Evolutionary conservation across 2,888 invertebrate species (phyloP).

Genomic region (Prosapia bicincta): DNA sequence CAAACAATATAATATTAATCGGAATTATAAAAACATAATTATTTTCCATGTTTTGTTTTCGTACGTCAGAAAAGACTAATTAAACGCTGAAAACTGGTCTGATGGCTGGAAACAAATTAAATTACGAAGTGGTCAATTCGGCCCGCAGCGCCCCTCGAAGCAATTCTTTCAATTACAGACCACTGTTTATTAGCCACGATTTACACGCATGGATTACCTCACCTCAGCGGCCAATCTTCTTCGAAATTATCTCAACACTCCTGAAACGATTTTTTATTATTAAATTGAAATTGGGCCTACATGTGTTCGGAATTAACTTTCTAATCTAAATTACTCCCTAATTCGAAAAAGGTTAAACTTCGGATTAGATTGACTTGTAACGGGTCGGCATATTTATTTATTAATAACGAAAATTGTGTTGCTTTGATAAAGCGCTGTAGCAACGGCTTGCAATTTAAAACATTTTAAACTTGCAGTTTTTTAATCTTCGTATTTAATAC

Average conservation of each 20-base stretch:
- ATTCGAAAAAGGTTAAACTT: background rate
- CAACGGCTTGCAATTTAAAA: too few species aligned
- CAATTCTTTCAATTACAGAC: background rate
- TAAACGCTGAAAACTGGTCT: background rate
- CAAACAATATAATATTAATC: too few species aligned
- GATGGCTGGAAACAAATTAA: background rate
- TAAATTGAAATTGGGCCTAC: background rate
- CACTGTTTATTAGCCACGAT: background rate
- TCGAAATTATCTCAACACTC: constrained; percentile 2
- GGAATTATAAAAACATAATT: background rate
- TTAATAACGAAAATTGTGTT: background rate
- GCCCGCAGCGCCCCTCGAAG: background rate
- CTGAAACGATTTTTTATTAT: background rate
- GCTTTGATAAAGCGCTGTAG: background rate
- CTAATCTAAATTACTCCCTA: background rate
- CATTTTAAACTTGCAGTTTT: too few species aligned
- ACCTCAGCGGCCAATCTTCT: background rate
- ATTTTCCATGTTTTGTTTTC: background rate
- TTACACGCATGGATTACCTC: background rate
- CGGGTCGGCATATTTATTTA: background rate
- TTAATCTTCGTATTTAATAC: too few species aligned
- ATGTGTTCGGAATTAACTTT: background rate
- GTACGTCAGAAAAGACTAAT: background rate
- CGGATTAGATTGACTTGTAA: background rate
- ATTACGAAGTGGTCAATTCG: background rate